Base-by-base conservation (phyloP, 2,113 vertebrate genomes). In the Marmota flaviventris region DNA sequence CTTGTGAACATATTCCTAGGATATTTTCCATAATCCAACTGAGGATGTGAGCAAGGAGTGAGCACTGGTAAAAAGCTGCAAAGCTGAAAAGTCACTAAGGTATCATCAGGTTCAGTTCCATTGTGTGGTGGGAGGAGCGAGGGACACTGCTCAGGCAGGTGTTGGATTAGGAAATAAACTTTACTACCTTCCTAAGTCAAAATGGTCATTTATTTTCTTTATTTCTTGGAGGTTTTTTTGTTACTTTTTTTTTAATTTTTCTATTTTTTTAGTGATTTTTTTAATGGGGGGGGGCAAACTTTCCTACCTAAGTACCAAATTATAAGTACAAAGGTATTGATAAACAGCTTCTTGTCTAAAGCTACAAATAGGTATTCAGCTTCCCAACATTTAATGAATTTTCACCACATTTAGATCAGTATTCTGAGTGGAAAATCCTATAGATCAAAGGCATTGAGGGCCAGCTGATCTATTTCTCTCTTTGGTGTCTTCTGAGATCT, bases 21-120 rank as follows among this genome's bases (percentile, higher is more conserved):
- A 84, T 78, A 63, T 78, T 78, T 87, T 92, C 9, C 29, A 56
- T 37, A 75, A n/a, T 65, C 92, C 61, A 70, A 96, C 24, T 27
- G 24, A 94, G 63, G 12, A 69, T 82, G 39, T 48, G 24, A 65
- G n/a, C 17, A 96, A 91, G 13, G 34, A 86, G 14, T 42, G 13
- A 91, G n/a, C 9, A 34, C 42, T 81, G 25, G 0, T 42, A 63
- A 70, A 90, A 93, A 65, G 37, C 82, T 61, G 4, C 58, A 93
- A 87, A 81, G 18, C 17, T 94, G 27, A 91, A 89, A 89, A 77
- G 76, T 58, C 61, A 87, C 82, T 76, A 87, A 72, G 14, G 29
- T 81, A 75, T 73, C n/a, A 91, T 32, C n/a, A 90, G 65, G 45
- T 94, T 73, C 13, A 84, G 25, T 65, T 94, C 37, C 72, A 92